Percentiles rank a stretch among this genome's conserved stretches.
These are phyloP conservation scores for Hypomecis atomaria DNA, from an alignment of 2,888 invertebrate species.

Conservation along the genomic window DNA sequence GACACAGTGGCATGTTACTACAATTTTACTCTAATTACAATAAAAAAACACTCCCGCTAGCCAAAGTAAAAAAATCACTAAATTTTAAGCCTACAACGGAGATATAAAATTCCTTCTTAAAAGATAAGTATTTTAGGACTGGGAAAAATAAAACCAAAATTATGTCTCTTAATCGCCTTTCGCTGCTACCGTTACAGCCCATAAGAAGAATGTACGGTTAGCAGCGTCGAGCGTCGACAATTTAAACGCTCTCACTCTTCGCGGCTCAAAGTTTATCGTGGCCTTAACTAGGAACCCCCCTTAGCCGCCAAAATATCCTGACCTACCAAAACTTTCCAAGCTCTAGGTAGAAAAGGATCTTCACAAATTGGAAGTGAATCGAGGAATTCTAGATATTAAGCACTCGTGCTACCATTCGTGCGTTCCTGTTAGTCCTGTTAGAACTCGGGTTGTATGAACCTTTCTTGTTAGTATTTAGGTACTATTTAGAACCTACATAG, in stretches of 20 bases:
- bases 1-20: too few relatives aligned
- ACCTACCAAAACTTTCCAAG: slow-evolving; percentile 43
- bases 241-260: slow-evolving; percentile 81
- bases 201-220: slow-evolving; percentile 74
- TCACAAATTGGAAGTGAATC: slow-evolving; percentile 53
- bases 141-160: slow-evolving; percentile 5
- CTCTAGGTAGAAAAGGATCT: slow-evolving; percentile 45
- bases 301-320: slow-evolving; percentile 59
- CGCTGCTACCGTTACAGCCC: slow-evolving; percentile 60
- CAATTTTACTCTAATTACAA: too few relatives aligned
- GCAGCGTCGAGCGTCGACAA: slow-evolving; percentile 75
- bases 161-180: slow-evolving; percentile 14
- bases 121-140: slow-evolving; percentile 14
- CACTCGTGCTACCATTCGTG: slow-evolving; percentile 66
- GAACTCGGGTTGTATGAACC: slow-evolving; percentile 56
- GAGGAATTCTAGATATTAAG: slow-evolving; percentile 80
- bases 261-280: slow-evolving; percentile 79
- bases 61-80: too few relatives aligned
- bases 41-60: too few relatives aligned
- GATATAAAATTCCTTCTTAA: not conserved
- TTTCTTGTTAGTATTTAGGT: slow-evolving; percentile 68
- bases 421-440: slow-evolving; percentile 79
- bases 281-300: slow-evolving; percentile 71
- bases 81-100: not conserved
- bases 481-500: slow-evolving; percentile 56